A percentile compares a stretch with the other conserved stretches of the same genome.
Conservation (phyloP, 53 echinoderm and acorn worm genomes). For the Echinometra lucunter region DNA sequence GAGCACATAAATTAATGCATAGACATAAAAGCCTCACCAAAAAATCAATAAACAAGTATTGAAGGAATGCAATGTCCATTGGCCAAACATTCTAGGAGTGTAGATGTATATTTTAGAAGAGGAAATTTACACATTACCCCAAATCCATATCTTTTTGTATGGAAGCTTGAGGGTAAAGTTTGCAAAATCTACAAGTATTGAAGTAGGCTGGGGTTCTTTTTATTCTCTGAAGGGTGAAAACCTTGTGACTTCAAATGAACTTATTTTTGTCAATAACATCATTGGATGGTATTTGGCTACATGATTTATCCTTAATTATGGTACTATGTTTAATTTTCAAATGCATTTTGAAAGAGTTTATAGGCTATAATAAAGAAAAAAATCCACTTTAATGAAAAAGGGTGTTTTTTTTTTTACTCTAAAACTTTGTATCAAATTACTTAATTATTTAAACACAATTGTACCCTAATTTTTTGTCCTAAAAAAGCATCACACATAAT, state of each 20-base stretch:
- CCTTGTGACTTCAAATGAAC: background rate
- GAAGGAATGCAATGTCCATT: conserved; percentile 65
- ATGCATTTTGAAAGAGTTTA: too few species aligned
- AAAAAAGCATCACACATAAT: too few species aligned
- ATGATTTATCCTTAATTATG: too few species aligned
- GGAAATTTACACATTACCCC: conserved; percentile 68
- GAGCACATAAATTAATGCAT: conserved; percentile 72
- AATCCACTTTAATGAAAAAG: too few species aligned
- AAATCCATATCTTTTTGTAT: conserved; percentile 53
- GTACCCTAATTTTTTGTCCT: too few species aligned
- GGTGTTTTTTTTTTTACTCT: too few species aligned
- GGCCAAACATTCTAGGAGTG: conserved; percentile 58
- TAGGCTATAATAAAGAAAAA: too few species aligned
- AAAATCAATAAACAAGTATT: conserved; percentile 69
- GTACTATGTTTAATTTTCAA: too few species aligned
- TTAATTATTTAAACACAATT: too few species aligned
- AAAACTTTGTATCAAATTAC: too few species aligned
- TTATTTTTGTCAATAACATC: background rate
- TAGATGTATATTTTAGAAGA: conserved; percentile 40
- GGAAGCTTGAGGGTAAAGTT: conserved; percentile 6
- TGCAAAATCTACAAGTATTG: conserved; percentile 31
- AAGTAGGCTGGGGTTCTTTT: conserved; percentile 19
- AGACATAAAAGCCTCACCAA: conserved; percentile 61
- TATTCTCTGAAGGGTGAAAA: background rate
- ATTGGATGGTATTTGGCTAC: background rate